Percentiles rank a stretch among this genome's conserved stretches.
Evolutionary conservation across 2,888 invertebrate species (phyloP).

Genomic region (Acanthosoma haemorrhoidale): DNA sequence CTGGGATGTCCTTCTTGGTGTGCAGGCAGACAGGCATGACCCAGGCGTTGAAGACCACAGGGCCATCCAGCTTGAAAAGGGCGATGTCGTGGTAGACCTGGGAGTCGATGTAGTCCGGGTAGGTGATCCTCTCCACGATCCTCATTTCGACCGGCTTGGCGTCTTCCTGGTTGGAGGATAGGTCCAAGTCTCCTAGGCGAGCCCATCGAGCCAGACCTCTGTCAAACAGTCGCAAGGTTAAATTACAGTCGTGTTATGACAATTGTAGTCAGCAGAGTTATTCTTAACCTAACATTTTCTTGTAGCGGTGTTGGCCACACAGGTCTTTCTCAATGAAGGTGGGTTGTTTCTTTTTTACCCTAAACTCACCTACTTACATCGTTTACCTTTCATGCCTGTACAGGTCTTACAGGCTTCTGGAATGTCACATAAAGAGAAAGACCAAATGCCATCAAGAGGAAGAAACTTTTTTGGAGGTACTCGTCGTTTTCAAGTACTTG

Average conservation of each 20-base stretch:
- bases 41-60: constrained; percentile 51
- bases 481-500: too few species aligned
- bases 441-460: too few species aligned
- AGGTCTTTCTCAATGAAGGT: not conserved
- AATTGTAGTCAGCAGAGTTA: not conserved
- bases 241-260: not conserved
- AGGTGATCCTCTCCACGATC: constrained; percentile 49
- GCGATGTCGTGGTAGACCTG: constrained; percentile 61
- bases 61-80: constrained; percentile 52
- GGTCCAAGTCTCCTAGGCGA: constrained; percentile 54
- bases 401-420: too few species aligned
- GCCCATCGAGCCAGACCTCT: constrained; percentile 52
- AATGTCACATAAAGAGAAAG: too few species aligned
- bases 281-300: not conserved
- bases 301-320: not conserved
- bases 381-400: too few species aligned
- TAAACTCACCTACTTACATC: too few species aligned
- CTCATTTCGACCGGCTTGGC: constrained; percentile 52
- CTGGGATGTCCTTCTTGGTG: not conserved
- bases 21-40: constrained; percentile 60
- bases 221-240: not conserved
- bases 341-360: not conserved
- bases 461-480: too few species aligned
- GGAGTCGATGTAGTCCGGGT: constrained; percentile 55
- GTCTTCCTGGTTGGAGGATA: constrained; percentile 50